Conservation (phyloP, 2,113 vertebrate species). For the Paralichthys olivaceus region DNA sequence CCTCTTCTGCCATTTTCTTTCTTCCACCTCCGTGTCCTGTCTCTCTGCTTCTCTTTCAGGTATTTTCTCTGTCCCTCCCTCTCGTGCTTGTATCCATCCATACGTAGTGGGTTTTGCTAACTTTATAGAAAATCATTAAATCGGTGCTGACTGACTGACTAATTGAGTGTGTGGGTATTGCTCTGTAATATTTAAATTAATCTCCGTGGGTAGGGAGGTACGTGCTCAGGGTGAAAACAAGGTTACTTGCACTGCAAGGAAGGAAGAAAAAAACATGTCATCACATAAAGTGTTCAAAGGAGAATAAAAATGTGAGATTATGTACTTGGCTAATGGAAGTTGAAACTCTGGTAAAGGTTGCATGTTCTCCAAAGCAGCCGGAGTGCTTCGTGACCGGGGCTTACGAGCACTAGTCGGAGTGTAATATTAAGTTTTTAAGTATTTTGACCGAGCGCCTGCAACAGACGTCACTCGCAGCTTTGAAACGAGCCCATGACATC, state of each 20-base stretch:
- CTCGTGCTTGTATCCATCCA: slow-evolving; percentile 19
- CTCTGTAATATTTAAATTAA: neutral
- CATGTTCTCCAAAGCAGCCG: no score
- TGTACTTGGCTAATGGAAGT: neutral
- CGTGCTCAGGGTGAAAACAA: neutral
- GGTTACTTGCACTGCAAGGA: neutral
- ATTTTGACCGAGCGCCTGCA: no score
- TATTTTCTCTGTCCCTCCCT: neutral
- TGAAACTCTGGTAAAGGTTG: neutral
- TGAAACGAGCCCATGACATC: no score
- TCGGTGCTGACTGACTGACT: slow-evolving; percentile 59
- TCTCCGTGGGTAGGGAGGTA: neutral
- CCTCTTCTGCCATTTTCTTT: neutral
- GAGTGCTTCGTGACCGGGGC: neutral
- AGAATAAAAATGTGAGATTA: neutral
- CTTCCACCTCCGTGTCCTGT: neutral
- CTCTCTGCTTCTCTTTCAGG: slow-evolving; percentile 6
- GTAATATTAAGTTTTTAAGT: no score
- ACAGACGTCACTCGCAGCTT: no score
- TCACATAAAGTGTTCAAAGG: no score
- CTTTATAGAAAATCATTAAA: slow-evolving; percentile 78
- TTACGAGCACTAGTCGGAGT: no score
- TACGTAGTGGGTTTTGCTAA: slow-evolving; percentile 66
- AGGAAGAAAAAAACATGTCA: neutral
- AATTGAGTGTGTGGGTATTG: slow-evolving; percentile 22